These are phyloP conservation scores for Apostichopus parvimensis DNA, from an alignment of 35 echinoderm and acorn worm species.

Conservation along the genomic window DNA sequence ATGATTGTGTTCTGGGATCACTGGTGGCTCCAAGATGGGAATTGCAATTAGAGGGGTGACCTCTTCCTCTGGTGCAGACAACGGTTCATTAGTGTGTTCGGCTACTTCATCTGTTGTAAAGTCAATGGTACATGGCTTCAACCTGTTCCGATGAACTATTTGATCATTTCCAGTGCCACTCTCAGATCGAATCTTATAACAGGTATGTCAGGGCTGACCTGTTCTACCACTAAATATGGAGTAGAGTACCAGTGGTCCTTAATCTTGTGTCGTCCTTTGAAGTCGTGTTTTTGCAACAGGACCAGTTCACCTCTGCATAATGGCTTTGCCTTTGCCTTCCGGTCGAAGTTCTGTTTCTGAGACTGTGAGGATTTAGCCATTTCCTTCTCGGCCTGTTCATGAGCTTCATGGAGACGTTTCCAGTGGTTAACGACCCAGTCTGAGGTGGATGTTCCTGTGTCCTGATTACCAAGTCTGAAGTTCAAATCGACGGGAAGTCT, in stretches of 20 bases:
- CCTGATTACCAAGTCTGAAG: neutral
- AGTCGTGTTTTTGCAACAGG: neutral
- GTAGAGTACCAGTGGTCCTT: conserved; percentile 16
- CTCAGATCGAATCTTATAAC: too few species aligned
- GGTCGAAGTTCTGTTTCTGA: neutral
- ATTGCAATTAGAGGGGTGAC: too few species aligned
- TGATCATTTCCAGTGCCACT: too few species aligned
- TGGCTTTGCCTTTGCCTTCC: neutral
- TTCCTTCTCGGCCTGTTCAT: neutral
- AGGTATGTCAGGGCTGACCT: too few species aligned
- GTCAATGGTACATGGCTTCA: too few species aligned
- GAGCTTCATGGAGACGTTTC: neutral
- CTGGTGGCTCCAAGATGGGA: too few species aligned
- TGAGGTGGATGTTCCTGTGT: neutral
- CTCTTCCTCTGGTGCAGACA: too few species aligned
- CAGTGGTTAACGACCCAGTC: neutral
- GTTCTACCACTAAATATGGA: neutral
- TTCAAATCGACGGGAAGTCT: neutral
- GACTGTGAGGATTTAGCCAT: too few species aligned
- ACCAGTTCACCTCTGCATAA: neutral
- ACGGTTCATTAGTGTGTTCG: too few species aligned
- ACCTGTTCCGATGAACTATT: too few species aligned
- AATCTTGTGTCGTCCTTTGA: conserved; percentile 27
- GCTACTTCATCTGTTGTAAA: too few species aligned
- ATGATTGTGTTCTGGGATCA: too few species aligned